Evolutionary conservation across 1,140 invertebrate species (phyloP), one percentile per base, ranked within the genome.

Genomic region (Brachionus paranguensis): DNA sequence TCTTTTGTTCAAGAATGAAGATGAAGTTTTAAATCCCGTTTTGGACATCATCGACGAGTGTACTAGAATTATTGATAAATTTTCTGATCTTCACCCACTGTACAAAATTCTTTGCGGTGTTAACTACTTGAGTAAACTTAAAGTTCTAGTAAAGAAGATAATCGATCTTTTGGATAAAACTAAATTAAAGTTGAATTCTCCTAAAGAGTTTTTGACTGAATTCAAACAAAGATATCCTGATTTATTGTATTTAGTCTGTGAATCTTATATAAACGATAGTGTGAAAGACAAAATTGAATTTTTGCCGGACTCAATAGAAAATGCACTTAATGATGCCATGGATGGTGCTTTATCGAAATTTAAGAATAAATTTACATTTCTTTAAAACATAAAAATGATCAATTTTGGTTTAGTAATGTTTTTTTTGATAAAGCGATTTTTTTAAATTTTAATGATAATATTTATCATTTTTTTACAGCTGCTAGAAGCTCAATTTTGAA

Each of bases 61-160:
- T 50, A 83, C 81, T 3, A 27, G 60, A 70, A 83, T 83, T 14
- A 3, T 83, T 20, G 81, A 83, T 47, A 83, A 83, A 41, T 83
- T 45, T 72, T 43, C 45, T 24, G 24, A 41, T 14, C 37, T 83
- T 29, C 81, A 83, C 70, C 81, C 81, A 37, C 33, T 83, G 8
- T 83, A 83, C 37, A 83, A 83, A 72, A 24, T 83, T 53, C 10
- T 83, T 33, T 83, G 81, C 17, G 81, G 81, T 17, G 43, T n/a
- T 29, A 83, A 83, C 37, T 83, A 83, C 37, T 83, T 83, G 60
- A 83, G 81, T 55, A 83, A 83, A 20, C 64, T 83, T 12, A 68
- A 60, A 17, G 60, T 55, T 37, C 10, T 83, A n/a, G 50, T 70
- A 1, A 68, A 72, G 12, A 68, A 72, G 11, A 83, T 83, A 47